Evolutionary conservation across 2,797 vertebrate species (phyloP), one percentile per base, ranked within the genome.

Genomic region (Tokudaia muenninki): DNA sequence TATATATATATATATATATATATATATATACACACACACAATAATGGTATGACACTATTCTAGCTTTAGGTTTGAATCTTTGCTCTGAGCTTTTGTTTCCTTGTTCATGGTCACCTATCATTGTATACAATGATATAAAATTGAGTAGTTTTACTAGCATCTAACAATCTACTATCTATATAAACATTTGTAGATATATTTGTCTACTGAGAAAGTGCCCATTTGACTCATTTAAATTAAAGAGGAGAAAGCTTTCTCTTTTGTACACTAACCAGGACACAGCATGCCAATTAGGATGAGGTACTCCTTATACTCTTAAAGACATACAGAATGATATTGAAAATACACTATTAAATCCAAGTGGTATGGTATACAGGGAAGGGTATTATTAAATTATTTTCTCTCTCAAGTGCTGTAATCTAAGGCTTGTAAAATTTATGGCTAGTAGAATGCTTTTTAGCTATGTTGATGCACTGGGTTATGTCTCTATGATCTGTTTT

Each of bases 291-390:
- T 10, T 21, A 41, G 26, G 19, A 24, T 57, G 63, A 93, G 3
- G 24, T 26, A n/a, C 29, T 70, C 1, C 31, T 84, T 26, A 84
- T 6, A 61, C 37, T 50, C 11, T 91, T 72, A 89, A 9, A 50
- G 7, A 41, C 50, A 65, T 4, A 50, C 29, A 47, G 5, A 9
- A 47, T 24, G 22, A 21, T 31, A 47, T 70, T 65, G 21, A 59
- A 9, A 84, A 9, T 65, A 47, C 4, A 74, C 24, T 22, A 17
- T 6, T 47, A 10, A 90, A 50, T 6, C 44, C 65, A 50, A 41
- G 26, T 84, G 37, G 2, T 10, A 0, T 31, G 1, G 1, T 80
- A 17, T 26, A 14, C 37, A 19, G 3, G 75, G 4, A 16, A 1
- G 3, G 4, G 9, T 31, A 44, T 82, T 29, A 82, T 59, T 77